phyloP scores from a whole-genome alignment of 2,888 invertebrate genomes.

The Cloeon dipterum region DNA sequence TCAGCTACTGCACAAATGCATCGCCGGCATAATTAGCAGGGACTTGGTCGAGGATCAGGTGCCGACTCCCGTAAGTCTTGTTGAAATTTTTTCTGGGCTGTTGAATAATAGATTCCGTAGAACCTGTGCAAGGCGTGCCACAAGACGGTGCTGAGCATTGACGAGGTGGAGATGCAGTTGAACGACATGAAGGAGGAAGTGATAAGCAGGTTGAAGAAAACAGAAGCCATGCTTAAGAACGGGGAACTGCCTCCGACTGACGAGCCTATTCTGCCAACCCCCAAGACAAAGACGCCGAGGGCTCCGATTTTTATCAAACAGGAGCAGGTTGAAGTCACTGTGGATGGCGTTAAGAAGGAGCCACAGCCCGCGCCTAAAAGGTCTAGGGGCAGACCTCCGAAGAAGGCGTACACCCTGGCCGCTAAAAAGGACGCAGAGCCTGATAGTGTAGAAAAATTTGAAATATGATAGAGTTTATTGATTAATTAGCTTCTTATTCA shows the following conservation, averaged over 20 bases:
- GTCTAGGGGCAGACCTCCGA: too few species aligned
- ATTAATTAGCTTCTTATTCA: too few species aligned
- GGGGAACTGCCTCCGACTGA: neutral
- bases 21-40: slow-evolving; percentile 23
- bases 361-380: too few species aligned
- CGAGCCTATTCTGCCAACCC: neutral
- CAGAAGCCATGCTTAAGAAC: neutral
- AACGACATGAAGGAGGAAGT: slow-evolving; percentile 2
- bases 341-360: too few species aligned
- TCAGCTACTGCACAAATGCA: slow-evolving; percentile 18
- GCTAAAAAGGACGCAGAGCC: too few species aligned
- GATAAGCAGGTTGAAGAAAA: neutral
- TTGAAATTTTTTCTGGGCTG: too few species aligned
- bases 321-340: too few species aligned
- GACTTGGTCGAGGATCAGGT: slow-evolving; percentile 25
- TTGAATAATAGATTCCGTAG: slow-evolving; percentile 1
- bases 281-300: neutral
- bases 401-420: too few species aligned
- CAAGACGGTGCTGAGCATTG: slow-evolving; percentile 1
- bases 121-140: slow-evolving; percentile 4
- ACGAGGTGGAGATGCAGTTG: slow-evolving; percentile 1
- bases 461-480: too few species aligned
- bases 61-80: slow-evolving; percentile 21
- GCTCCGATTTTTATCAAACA: too few species aligned
- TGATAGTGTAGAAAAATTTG: too few species aligned